These are phyloP conservation scores for Oscheius sp. DNA, from an alignment of 2,888 invertebrate species.

Conservation along the genomic window DNA sequence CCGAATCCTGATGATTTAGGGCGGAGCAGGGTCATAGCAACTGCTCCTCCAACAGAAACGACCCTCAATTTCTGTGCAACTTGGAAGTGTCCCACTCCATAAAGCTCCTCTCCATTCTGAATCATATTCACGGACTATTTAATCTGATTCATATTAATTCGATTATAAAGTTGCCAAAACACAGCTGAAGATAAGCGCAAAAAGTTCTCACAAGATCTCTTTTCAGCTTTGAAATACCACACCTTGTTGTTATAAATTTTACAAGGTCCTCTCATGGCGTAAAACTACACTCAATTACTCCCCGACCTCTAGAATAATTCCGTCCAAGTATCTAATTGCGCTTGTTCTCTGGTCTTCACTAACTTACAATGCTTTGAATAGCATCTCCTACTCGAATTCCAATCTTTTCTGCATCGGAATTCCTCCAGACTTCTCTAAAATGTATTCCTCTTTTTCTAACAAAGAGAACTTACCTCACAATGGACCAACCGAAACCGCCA, in stretches of 20 bases:
- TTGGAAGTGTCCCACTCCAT: not conserved
- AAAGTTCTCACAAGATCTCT: too few relatives aligned
- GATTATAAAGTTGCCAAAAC: too few relatives aligned
- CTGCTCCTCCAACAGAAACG: not conserved
- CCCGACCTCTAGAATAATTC: not conserved
- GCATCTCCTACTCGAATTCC: constrained; percentile 19
- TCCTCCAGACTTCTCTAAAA: constrained; percentile 3
- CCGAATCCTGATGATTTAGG: constrained; percentile 10
- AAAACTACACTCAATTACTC: not conserved
- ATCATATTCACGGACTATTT: too few relatives aligned
- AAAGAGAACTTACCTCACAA: not conserved
- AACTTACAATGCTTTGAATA: constrained; percentile 24
- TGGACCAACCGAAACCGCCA: constrained; percentile 17
- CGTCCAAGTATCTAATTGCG: too few relatives aligned
- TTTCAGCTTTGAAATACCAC: too few relatives aligned
- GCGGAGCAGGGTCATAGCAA: not conserved
- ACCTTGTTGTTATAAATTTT: too few relatives aligned
- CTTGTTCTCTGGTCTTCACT: too few relatives aligned
- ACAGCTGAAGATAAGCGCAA: too few relatives aligned
- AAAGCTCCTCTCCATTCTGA: constrained; percentile 4
- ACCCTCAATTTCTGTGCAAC: not conserved
- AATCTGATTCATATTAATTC: too few relatives aligned
- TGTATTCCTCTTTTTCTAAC: not conserved
- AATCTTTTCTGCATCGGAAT: constrained; percentile 6
- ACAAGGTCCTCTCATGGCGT: too few relatives aligned